A percentile compares a stretch with the other conserved stretches of the same genome.
These are phyloP conservation scores for Syrphus vitripennis DNA, from an alignment of 2,888 invertebrate species.

Conservation along the genomic window DNA sequence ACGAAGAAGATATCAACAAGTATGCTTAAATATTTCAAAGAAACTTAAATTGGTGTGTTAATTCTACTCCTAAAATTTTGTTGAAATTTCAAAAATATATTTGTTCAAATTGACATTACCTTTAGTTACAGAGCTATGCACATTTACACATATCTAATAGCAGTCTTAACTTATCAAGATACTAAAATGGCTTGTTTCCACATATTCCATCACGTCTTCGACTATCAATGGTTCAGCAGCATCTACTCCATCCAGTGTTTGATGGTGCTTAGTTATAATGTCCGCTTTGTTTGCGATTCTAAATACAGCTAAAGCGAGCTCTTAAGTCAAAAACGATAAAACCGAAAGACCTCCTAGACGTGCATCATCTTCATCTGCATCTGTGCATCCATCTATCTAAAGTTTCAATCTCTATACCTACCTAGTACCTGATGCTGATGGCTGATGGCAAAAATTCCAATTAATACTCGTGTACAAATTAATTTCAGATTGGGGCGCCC, in stretches of 20 bases:
- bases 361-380: slow-evolving; percentile 51
- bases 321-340: slow-evolving; percentile 37
- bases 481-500: slow-evolving; percentile 54
- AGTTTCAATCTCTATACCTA: slow-evolving; percentile 25
- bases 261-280: not conserved
- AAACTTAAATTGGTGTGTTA: too few relatives aligned
- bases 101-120: too few relatives aligned
- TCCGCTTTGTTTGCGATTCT: not conserved
- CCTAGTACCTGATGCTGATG: not conserved
- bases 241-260: not conserved
- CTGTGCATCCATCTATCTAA: slow-evolving; percentile 22
- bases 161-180: too few relatives aligned
- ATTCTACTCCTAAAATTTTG: too few relatives aligned
- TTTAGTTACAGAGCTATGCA: too few relatives aligned
- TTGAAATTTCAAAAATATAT: too few relatives aligned
- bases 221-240: not conserved
- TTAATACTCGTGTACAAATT: slow-evolving; percentile 70
- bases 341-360: slow-evolving; percentile 50
- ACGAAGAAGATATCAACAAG: too few relatives aligned
- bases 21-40: too few relatives aligned
- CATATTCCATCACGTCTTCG: slow-evolving; percentile 21
- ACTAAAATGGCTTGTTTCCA: too few relatives aligned
- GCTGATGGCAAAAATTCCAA: slow-evolving; percentile 59
- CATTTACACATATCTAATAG: too few relatives aligned
- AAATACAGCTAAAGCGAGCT: not conserved